These are phyloP conservation scores for Sciurus niger DNA, from an alignment of 2,113 vertebrate species.

Conservation along the genomic window DNA sequence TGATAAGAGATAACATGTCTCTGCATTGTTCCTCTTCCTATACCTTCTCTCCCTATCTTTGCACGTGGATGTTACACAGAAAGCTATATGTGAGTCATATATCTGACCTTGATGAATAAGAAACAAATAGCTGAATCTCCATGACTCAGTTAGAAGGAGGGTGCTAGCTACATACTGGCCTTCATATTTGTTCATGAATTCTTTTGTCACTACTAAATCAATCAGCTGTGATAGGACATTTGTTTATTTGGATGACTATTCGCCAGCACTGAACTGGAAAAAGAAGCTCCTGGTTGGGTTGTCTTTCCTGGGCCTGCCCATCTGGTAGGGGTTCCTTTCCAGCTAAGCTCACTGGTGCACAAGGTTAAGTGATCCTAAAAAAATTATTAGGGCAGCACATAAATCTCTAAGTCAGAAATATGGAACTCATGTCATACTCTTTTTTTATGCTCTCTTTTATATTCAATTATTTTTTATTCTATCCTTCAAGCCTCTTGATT, in stretches of 20 bases:
- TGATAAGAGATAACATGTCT: background rate
- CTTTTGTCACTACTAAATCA: constrained; percentile 6
- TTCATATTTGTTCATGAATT: background rate
- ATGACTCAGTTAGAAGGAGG: constrained; percentile 27
- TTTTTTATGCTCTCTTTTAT: background rate
- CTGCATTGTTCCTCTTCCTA: background rate
- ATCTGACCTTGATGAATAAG: constrained; percentile 43
- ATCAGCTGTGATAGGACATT: constrained; percentile 39
- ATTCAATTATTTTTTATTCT: background rate
- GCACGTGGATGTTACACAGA: background rate
- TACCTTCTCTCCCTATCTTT: background rate
- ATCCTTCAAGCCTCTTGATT: background rate
- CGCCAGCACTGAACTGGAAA: background rate
- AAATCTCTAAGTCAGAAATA: background rate
- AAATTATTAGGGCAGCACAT: background rate
- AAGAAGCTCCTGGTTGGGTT: background rate
- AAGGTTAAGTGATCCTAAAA: background rate
- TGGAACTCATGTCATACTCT: background rate
- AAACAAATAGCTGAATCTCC: background rate
- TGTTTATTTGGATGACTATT: constrained; percentile 32
- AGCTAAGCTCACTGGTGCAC: background rate
- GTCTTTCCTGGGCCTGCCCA: background rate
- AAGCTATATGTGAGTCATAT: constrained; percentile 27
- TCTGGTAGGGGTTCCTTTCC: constrained; percentile 12
- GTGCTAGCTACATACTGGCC: background rate